Percentiles rank a stretch among this genome's conserved stretches.
Conservation (phyloP, 2,888 invertebrate genomes). For the Trachelus stipa region DNA sequence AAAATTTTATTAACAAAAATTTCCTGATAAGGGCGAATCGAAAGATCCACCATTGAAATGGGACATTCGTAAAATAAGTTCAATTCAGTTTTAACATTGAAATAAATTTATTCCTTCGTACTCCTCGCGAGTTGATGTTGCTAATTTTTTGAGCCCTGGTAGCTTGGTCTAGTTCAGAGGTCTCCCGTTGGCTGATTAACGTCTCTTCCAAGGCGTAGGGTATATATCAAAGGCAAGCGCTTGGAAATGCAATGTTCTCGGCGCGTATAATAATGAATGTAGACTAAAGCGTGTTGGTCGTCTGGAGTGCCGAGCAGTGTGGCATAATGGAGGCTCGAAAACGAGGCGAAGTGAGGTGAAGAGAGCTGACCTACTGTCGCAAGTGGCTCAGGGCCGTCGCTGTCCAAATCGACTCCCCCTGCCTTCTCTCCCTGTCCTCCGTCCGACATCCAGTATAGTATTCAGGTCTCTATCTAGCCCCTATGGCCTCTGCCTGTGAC, state of each 20-base stretch:
- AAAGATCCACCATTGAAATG: not conserved
- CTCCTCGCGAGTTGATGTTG: not conserved
- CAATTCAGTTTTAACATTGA: not conserved
- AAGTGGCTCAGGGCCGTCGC: conserved; percentile 66
- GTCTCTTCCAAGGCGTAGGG: not conserved
- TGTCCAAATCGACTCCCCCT: conserved; percentile 61
- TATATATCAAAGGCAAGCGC: not conserved
- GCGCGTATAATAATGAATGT: not conserved
- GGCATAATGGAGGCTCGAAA: conserved; percentile 60
- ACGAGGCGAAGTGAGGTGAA: conserved; percentile 62
- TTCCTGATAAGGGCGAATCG: not conserved
- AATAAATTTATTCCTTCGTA: not conserved
- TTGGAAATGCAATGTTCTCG: not conserved
- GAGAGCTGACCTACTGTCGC: conserved; percentile 67
- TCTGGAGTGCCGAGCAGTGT: conserved; percentile 33
- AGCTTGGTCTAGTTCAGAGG: not conserved
- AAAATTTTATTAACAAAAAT: not conserved
- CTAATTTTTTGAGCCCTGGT: not conserved
- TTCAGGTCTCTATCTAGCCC: conserved; percentile 38
- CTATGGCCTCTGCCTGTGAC: conserved; percentile 15
- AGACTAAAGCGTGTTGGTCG: conserved; percentile 16
- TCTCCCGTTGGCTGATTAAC: not conserved
- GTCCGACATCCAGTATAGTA: conserved; percentile 30
- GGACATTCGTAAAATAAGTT: not conserved
- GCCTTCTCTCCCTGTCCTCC: conserved; percentile 15